phyloP scores from a whole-genome alignment of 2,797 vertebrate species.

The Pygocentrus nattereri region DNA sequence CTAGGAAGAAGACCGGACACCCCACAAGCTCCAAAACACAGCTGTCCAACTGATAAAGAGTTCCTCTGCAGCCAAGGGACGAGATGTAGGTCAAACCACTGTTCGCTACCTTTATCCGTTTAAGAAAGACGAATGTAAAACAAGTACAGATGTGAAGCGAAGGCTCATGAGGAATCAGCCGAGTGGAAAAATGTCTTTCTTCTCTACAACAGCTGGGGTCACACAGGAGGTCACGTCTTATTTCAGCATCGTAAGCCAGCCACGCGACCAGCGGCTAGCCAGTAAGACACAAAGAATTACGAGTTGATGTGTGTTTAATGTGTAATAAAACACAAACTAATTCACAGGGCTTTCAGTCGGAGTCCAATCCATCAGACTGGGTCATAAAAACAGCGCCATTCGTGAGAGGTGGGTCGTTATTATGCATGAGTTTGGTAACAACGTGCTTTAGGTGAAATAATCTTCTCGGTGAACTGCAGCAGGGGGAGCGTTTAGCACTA shows the following conservation, averaged over 20 bases:
- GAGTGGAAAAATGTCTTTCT: background rate
- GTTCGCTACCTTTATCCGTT: background rate
- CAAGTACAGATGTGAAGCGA: background rate
- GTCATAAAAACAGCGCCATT: constrained; percentile 10
- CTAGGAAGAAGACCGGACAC: background rate
- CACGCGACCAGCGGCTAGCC: background rate
- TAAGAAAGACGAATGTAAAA: background rate
- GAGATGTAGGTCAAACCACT: background rate
- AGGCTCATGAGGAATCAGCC: background rate
- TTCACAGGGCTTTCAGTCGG: constrained; percentile 2
- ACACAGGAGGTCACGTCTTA: background rate
- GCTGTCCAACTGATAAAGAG: background rate
- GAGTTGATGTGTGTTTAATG: constrained; percentile 4
- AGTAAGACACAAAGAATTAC: background rate
- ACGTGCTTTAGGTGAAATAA: background rate
- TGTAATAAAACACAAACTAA: constrained; percentile 39
- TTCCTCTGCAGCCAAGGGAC: background rate
- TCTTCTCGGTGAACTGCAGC: background rate
- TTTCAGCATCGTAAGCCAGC: background rate
- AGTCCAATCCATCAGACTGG: constrained; percentile 40
- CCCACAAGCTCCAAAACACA: too few species aligned
- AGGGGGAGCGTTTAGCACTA: background rate
- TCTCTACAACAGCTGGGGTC: background rate
- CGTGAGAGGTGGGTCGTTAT: background rate
- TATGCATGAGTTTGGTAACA: constrained; percentile 11